Percentiles rank a stretch among this genome's conserved stretches.
Evolutionary conservation across 2,888 invertebrate genomes (phyloP).

Genomic region (Torymus auratus): DNA sequence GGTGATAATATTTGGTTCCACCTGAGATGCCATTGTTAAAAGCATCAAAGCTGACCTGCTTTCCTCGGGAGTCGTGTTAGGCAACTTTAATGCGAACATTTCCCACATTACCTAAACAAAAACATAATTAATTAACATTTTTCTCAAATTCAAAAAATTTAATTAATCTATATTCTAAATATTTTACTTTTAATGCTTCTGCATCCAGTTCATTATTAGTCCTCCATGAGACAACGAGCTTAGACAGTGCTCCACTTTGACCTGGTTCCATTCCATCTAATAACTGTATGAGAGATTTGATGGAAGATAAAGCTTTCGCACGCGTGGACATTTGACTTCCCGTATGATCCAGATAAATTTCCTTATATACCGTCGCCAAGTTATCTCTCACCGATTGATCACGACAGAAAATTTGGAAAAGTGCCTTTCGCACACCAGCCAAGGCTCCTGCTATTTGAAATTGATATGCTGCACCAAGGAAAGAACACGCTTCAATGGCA

Average conservation of each 20-base stretch:
- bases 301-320: slow-evolving; percentile 65
- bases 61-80: slow-evolving; percentile 84
- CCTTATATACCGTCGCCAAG: slow-evolving; percentile 70
- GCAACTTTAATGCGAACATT: slow-evolving; percentile 85
- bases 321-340: slow-evolving; percentile 64
- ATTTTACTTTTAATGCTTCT: slow-evolving; percentile 68
- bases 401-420: slow-evolving; percentile 70
- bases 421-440: slow-evolving; percentile 78
- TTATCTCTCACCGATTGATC: slow-evolving; percentile 73
- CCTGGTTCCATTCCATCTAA: slow-evolving; percentile 68
- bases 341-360: slow-evolving; percentile 66
- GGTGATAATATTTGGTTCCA: slow-evolving; percentile 80
- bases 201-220: slow-evolving; percentile 65
- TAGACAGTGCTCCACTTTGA: slow-evolving; percentile 68
- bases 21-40: slow-evolving; percentile 85
- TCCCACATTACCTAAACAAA: slow-evolving; percentile 88
- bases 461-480: slow-evolving; percentile 88
- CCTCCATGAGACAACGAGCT: slow-evolving; percentile 69
- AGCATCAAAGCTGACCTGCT: slow-evolving; percentile 86
- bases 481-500: slow-evolving; percentile 92
- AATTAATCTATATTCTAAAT: background rate
- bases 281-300: slow-evolving; percentile 68
- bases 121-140: slow-evolving; percentile 59
- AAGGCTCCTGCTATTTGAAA: slow-evolving; percentile 87
- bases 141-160: background rate